Conservation (phyloP, 2,888 invertebrate species). For the Apoderus coryli region DNA sequence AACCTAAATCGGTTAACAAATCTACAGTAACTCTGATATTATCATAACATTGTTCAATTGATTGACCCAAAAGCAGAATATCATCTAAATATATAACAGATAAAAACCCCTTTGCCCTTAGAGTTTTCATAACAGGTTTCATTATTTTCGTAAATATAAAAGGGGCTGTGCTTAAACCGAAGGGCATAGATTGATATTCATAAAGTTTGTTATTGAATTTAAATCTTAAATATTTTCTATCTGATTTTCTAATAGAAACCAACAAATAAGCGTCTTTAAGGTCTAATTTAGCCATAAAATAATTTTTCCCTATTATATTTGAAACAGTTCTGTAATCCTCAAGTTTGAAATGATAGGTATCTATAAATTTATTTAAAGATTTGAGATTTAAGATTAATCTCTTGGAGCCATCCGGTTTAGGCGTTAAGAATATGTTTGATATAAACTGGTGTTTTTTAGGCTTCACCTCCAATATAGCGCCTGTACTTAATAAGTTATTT, state of each 20-base stretch:
- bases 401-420: background rate
- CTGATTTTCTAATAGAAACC: background rate
- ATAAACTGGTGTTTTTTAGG: constrained; percentile 1
- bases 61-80: constrained; percentile 5
- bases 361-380: constrained; percentile 1
- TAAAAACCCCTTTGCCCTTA: constrained; percentile 4
- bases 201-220: background rate
- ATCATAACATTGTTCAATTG: constrained; percentile 4
- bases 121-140: background rate
- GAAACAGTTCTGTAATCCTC: constrained; percentile 4
- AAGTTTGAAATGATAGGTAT: constrained; percentile 3
- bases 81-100: constrained; percentile 10
- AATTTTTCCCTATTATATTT: background rate
- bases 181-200: background rate
- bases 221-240: constrained; percentile 2
- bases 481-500: too few species aligned
- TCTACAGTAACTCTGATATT: constrained; percentile 4
- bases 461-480: too few species aligned
- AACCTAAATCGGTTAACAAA: too few species aligned
- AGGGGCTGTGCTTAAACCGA: background rate
- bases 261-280: constrained; percentile 4
- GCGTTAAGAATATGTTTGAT: background rate
- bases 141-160: constrained; percentile 1
- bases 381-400: constrained; percentile 5
- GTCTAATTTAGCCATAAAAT: constrained; percentile 1